Base-by-base conservation (phyloP, 2,113 vertebrate species). In the Melanocharis versteri region DNA sequence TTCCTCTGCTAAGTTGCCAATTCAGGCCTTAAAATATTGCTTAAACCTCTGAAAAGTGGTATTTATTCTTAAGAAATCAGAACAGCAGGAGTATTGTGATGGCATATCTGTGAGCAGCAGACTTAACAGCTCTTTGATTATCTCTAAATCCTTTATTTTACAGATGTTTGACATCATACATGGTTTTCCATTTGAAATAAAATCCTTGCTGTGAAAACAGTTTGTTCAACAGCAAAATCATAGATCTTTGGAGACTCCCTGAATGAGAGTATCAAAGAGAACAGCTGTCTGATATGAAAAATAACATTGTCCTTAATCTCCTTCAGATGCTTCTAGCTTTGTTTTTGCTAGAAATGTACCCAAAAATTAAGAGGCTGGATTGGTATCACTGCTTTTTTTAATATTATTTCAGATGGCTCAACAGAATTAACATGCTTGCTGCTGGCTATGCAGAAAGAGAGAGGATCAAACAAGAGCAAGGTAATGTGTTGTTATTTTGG, bases 341-440 rank as follows among this genome's bases (percentile, higher is more conserved):
- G 61, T 56, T 92, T 94, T 87, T 78, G 72, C 40, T 94, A 95
- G n/a, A 93, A 95, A 90, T 73, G 28, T 48, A 53, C 15, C 9
- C 33, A 56, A 73, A 96, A 84, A 78, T 85, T 94, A 70, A 76
- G 42, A 87, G 56, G 15, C 82, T 94, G 20, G 27, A 76, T 92
- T 0, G 0, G 26, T 96, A 83, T 94, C 90, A 95, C n/a, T 97
- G 45, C 56, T 97, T 83, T 90, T 96, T 96, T 96, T 92, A 92
- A 97, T 97, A n/a, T 96, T 96, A 93, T 98, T 98, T 96, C 98
- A 99, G 99, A 96, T 99, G 99, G 99, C 98, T 99, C 97, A 99
- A 99, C 96, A 98, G 99, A 97, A 98, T 99, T 96, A 99, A 99
- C 96, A 99, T 99, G 98, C 99, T 99, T 58, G 99, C 99, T 96